Evolutionary conservation across 2,113 vertebrate genomes (phyloP), one percentile per base, ranked within the genome.

Genomic region (Cyanocitta stelleri): DNA sequence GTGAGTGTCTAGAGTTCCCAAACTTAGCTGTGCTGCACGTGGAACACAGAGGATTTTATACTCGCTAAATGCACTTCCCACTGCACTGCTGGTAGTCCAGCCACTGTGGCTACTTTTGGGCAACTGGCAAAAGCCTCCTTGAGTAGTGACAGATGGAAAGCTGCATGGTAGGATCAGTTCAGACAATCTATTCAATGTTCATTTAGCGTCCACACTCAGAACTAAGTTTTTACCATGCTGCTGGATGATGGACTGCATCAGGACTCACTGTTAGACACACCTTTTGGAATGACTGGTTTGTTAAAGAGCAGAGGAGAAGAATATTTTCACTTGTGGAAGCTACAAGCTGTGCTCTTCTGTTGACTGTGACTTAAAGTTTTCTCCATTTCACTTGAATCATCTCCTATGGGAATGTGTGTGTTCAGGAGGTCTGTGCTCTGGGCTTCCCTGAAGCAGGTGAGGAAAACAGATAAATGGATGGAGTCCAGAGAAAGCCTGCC

Each of bases 261-360:
- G 48, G 11, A 32, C 23, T n/a, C 61, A 4, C 5, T 59, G 19
- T 17, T 20, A n/a, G 29, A 67, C 3, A 9, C 18, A 13, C 11
- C 35, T 83, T 52, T 68, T 67, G 61, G 72, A 73, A 72, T 49
- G 24, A 26, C 11, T 48, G 14, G 0, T 7, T 90, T 79, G 23
- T 27, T 71, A 30, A 59, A 75, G 11, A 17, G 16, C 0, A 0
- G 5, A 37, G 37, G 39, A 71, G 39, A 48, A 56, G 21, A 52
- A 14, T 22, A 49, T 75, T 91, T 79, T 87, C 54, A 55, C 9
- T 48, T 5, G 10, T 7, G 37, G 35, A 82, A 68, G 21, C 6
- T 51, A 32, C 5, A 29, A 67, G 20, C 13, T 54, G 7, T 75
- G 17, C 9, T 79, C 13, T 67, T 84, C 23, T 48, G 13, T 11